Percentiles rank a stretch among this genome's conserved stretches.
Conservation (phyloP, 2,888 invertebrate genomes). For the Pterostichus niger region DNA sequence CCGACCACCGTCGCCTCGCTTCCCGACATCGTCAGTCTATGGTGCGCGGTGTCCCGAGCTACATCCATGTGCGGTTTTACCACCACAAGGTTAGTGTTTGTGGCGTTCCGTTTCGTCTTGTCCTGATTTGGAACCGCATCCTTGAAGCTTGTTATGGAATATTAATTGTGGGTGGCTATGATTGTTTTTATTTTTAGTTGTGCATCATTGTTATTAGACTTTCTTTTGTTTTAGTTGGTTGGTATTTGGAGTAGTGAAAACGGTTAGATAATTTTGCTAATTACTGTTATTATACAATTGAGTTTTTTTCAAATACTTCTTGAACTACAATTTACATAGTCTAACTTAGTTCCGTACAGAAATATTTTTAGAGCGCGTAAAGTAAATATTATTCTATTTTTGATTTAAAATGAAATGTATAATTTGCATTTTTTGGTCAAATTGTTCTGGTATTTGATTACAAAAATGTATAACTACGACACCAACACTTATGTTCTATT, state of each 20-base stretch:
- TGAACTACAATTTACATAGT: neutral
- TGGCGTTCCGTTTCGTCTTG: neutral
- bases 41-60: constrained; percentile 52
- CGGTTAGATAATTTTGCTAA: constrained; percentile 9
- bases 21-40: constrained; percentile 29
- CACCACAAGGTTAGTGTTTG: constrained; percentile 11
- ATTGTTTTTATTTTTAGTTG: constrained; percentile 7
- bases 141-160: neutral
- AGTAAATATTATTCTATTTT: constrained; percentile 18
- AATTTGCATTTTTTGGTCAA: constrained; percentile 26
- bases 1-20: neutral
- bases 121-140: neutral
- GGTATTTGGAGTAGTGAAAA: constrained; percentile 29
- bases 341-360: neutral
- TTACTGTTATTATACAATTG: constrained; percentile 21
- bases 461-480: too few species aligned
- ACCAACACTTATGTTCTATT: neutral
- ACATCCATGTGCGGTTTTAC: constrained; percentile 30
- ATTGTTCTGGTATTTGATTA: neutral
- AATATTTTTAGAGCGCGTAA: constrained; percentile 38
- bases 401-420: constrained; percentile 14
- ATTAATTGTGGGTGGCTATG: constrained; percentile 13
- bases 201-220: neutral
- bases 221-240: constrained; percentile 7
- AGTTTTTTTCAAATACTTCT: neutral